Conservation (phyloP, 2,888 invertebrate genomes). For the Eueremaeus valkanovi region DNA sequence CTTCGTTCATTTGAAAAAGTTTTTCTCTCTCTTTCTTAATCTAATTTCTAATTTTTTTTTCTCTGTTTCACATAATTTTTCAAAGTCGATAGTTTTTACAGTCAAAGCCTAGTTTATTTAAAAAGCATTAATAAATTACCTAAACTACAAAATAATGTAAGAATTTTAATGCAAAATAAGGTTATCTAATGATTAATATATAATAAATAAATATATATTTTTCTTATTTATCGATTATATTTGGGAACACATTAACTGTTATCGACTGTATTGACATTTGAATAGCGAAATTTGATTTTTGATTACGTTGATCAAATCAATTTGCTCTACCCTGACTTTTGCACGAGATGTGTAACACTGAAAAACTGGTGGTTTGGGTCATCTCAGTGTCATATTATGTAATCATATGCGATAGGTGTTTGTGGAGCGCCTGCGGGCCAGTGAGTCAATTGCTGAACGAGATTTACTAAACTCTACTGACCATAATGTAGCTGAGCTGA, state of each 20-base stretch:
- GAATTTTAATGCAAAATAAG: background rate
- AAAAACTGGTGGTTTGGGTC: background rate
- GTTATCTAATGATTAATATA: background rate
- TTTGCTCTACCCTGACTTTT: background rate
- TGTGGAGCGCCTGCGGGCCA: background rate
- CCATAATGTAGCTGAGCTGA: background rate
- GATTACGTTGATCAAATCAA: background rate
- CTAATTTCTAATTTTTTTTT: background rate
- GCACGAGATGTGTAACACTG: background rate
- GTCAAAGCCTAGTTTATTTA: background rate
- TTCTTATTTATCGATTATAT: background rate
- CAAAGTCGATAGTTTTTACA: background rate
- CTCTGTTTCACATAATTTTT: background rate
- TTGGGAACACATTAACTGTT: background rate
- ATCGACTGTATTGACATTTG: background rate
- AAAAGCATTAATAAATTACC: background rate
- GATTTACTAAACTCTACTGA: slow-evolving; percentile 17
- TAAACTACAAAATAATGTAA: background rate
- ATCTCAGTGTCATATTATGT: background rate
- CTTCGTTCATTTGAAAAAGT: background rate
- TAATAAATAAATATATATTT: background rate
- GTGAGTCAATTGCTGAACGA: slow-evolving; percentile 3
- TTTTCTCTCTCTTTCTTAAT: background rate
- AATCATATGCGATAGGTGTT: background rate
- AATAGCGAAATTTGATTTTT: background rate